Conservation (phyloP, 92 coral and sea anemone species). For the Paragorgia papillata region DNA sequence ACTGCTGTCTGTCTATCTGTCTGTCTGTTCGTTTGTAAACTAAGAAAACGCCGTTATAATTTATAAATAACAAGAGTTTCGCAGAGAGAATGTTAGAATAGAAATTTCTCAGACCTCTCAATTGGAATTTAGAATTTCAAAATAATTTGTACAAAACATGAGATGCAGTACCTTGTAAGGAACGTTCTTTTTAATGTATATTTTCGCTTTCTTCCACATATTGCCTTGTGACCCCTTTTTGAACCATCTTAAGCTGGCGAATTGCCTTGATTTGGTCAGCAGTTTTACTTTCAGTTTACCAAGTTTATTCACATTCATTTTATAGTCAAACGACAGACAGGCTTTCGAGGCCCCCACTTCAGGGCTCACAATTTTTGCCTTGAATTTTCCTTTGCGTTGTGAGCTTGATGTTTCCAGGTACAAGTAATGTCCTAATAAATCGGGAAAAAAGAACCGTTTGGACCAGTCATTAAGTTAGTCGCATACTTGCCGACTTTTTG, state of each 20-base stretch:
- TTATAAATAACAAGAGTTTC: no score
- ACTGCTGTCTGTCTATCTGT: no score
- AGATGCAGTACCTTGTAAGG: slow-evolving; percentile 14
- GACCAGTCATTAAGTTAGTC: no score
- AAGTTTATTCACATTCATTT: neutral
- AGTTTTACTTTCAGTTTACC: neutral
- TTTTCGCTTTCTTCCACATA: neutral
- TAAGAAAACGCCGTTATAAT: no score
- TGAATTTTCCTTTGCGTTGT: neutral
- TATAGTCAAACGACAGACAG: slow-evolving; percentile 10
- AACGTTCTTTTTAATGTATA: neutral
- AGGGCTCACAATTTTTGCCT: slow-evolving; percentile 1
- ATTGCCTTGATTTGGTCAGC: neutral
- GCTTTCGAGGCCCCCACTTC: neutral
- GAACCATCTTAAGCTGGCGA: neutral
- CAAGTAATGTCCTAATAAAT: neutral
- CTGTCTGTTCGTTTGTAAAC: no score
- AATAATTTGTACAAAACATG: no score
- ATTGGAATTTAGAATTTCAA: no score
- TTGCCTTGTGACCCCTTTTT: neutral
- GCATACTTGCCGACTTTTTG: no score
- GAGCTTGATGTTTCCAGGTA: neutral
- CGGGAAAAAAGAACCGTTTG: neutral
- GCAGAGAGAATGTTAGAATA: no score
- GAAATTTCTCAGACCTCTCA: no score